Evolutionary conservation across 2,888 invertebrate species (phyloP).

Genomic region (Teleiodes luculella): DNA sequence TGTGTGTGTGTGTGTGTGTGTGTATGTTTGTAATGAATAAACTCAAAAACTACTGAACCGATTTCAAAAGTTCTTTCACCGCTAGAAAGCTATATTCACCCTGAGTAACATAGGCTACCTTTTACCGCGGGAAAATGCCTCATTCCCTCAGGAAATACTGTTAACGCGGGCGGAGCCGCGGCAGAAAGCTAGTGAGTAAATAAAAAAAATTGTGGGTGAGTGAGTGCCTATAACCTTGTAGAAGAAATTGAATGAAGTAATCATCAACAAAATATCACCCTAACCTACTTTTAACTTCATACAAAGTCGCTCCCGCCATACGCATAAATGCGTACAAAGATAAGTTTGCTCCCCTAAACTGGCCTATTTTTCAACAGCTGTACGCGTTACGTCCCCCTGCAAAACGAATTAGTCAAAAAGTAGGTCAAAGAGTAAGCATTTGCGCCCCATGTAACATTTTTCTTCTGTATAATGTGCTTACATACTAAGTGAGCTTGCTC

Average conservation of each 20-base stretch:
- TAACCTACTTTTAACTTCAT: neutral
- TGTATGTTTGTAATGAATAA: no score
- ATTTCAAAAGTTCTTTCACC: no score
- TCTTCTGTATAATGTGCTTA: slow-evolving; percentile 25
- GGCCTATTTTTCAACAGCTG: slow-evolving; percentile 44
- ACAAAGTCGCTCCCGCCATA: neutral
- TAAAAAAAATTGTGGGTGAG: no score
- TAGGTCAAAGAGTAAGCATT: slow-evolving; percentile 48
- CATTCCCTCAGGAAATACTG: no score
- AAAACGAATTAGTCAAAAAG: slow-evolving; percentile 61
- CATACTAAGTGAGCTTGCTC: slow-evolving; percentile 12
- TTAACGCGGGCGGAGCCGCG: no score
- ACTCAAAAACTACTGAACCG: no score
- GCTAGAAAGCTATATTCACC: no score
- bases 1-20: no score
- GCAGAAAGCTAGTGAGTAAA: no score
- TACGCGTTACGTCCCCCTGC: slow-evolving; percentile 31
- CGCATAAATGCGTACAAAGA: neutral
- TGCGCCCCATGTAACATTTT: slow-evolving; percentile 19
- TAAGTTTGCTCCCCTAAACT: slow-evolving; percentile 5
- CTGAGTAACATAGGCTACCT: no score
- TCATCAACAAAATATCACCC: neutral
- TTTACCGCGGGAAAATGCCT: no score
- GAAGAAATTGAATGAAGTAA: neutral
- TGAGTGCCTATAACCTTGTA: no score